Evolutionary conservation across 1,140 invertebrate genomes (phyloP).

Genomic region (Drosophila truncata): DNA sequence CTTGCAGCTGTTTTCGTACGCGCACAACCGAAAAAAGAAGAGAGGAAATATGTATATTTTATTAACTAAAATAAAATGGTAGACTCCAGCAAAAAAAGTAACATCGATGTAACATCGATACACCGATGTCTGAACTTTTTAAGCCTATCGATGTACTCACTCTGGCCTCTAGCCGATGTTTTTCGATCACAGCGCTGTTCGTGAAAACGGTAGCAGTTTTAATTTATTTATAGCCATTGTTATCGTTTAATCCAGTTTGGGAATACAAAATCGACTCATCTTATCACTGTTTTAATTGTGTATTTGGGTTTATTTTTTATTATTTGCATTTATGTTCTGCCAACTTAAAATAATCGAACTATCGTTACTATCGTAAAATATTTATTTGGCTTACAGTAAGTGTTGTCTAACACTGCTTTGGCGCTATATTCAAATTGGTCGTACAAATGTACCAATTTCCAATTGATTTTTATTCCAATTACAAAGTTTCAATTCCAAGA

Average conservation of each 20-base stretch:
- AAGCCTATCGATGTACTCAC: background rate
- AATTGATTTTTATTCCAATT: background rate
- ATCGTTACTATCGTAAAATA: background rate
- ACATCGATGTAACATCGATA: conserved; percentile 20
- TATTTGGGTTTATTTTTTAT: background rate
- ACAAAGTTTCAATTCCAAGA: background rate
- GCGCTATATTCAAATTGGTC: conserved; percentile 10
- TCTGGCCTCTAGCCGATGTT: background rate
- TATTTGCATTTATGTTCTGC: background rate
- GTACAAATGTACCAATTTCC: background rate
- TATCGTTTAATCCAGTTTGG: background rate
- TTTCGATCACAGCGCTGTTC: background rate
- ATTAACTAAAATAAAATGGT: conserved; percentile 83
- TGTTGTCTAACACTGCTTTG: background rate
- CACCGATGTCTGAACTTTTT: conserved; percentile 8
- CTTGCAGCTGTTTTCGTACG: conserved; percentile 53
- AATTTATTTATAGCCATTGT: background rate
- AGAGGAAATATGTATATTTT: conserved; percentile 73
- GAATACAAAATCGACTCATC: rapidly evolving
- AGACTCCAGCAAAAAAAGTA: conserved; percentile 64
- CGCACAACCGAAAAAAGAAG: conserved; percentile 73
- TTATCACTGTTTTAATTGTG: background rate
- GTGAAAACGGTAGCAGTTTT: background rate
- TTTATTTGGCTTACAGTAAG: rapidly evolving
- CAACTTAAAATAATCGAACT: background rate